phyloP scores from a whole-genome alignment of 2,888 invertebrate species.

The Diaperis boleti region DNA sequence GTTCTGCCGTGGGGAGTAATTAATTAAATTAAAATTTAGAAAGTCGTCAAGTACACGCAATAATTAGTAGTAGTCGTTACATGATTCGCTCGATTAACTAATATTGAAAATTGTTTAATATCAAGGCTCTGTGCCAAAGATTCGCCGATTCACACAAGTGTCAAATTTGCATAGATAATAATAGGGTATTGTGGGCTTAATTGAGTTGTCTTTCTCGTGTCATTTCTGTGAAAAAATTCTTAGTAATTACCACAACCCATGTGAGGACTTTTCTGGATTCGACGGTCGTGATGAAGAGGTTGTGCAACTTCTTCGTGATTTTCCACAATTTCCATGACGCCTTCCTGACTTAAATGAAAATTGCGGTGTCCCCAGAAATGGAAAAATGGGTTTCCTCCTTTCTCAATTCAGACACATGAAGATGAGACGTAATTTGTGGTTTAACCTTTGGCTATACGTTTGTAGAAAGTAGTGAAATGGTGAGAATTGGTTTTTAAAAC shows the following conservation, averaged over 20 bases:
- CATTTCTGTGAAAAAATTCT: conserved; percentile 6
- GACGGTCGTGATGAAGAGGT: conserved; percentile 8
- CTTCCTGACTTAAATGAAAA: too few species aligned
- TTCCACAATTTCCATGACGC: conserved; percentile 2
- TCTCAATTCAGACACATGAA: conserved; percentile 12
- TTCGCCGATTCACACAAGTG: conserved; percentile 16
- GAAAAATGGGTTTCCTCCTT: conserved; percentile 32
- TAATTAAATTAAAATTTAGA: conserved; percentile 17
- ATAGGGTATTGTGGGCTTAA: conserved; percentile 27
- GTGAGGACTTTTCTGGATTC: not conserved
- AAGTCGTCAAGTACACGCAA: conserved; percentile 7
- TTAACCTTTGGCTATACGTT: conserved; percentile 28
- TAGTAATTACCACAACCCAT: conserved; percentile 5
- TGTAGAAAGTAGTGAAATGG: conserved; percentile 40
- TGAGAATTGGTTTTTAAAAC: conserved; percentile 30
- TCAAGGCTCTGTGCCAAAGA: conserved; percentile 13
- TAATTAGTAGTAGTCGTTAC: not conserved
- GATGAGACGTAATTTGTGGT: conserved; percentile 15
- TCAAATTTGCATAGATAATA: conserved; percentile 33
- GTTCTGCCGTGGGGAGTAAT: conserved; percentile 9
- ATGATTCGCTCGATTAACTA: conserved; percentile 8
- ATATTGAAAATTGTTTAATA: conserved; percentile 13
- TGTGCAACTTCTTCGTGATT: conserved; percentile 10
- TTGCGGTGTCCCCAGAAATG: not conserved
- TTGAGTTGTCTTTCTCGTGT: conserved; percentile 21